A percentile compares a stretch with the other conserved stretches of the same genome.
Evolutionary conservation across 2,888 invertebrate species (phyloP).

Genomic region (Diarsia brunnea): DNA sequence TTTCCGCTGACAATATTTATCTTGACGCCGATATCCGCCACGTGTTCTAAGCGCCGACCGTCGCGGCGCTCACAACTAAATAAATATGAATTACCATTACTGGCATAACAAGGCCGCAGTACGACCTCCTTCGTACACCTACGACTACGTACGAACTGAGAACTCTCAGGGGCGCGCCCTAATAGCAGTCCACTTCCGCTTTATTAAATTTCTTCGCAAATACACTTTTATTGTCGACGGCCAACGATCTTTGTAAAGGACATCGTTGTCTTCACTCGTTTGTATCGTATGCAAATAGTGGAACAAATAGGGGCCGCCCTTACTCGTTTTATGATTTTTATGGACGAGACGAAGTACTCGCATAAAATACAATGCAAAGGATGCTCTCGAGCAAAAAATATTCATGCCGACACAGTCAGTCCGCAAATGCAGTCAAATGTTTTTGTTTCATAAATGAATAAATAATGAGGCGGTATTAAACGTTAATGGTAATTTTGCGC

Average conservation of each 20-base stretch:
- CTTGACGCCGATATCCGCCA: slow-evolving; percentile 49
- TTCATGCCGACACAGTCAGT: slow-evolving; percentile 69
- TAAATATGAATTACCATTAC: slow-evolving; percentile 75
- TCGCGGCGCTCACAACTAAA: slow-evolving; percentile 66
- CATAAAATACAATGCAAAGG: slow-evolving; percentile 78
- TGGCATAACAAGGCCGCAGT: slow-evolving; percentile 69
- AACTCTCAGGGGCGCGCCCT: slow-evolving; percentile 78
- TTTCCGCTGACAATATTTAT: slow-evolving; percentile 63
- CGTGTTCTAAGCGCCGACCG: slow-evolving; percentile 31
- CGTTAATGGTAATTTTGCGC: slow-evolving; percentile 53
- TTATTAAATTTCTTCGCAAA: slow-evolving; percentile 91
- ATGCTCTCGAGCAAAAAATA: slow-evolving; percentile 70
- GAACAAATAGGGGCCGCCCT: slow-evolving; percentile 83
- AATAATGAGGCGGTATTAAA: slow-evolving; percentile 63
- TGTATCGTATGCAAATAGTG: slow-evolving; percentile 89
- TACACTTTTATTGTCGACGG: slow-evolving; percentile 88
- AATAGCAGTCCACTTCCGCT: slow-evolving; percentile 89
- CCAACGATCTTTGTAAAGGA: slow-evolving; percentile 86
- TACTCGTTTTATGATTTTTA: slow-evolving; percentile 86
- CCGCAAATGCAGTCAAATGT: slow-evolving; percentile 69
- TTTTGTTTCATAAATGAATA: slow-evolving; percentile 66
- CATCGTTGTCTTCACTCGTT: slow-evolving; percentile 83
- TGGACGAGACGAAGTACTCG: slow-evolving; percentile 73
- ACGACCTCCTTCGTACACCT: slow-evolving; percentile 57
- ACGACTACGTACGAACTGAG: slow-evolving; percentile 62